Percentiles rank a stretch among this genome's conserved stretches.
These are phyloP conservation scores for Leptarthrus brevirostris DNA, from an alignment of 2,888 invertebrate genomes.

Conservation along the genomic window DNA sequence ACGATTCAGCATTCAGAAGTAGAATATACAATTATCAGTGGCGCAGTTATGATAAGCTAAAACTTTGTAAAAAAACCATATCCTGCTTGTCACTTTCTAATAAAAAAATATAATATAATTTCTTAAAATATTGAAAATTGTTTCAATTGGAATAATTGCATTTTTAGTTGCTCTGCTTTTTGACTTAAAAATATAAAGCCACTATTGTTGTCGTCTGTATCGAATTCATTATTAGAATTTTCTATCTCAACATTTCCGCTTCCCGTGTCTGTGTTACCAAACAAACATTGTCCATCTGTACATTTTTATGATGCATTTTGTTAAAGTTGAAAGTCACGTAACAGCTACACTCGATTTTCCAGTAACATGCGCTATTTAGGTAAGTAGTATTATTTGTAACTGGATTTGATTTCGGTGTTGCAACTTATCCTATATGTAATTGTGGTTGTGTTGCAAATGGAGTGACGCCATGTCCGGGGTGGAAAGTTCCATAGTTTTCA, in stretches of 20 bases:
- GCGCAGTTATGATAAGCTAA: too few relatives aligned
- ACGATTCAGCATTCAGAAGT: too few relatives aligned
- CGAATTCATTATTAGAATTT: neutral
- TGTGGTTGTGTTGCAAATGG: slow-evolving; percentile 16
- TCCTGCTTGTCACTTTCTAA: too few relatives aligned
- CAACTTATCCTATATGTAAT: slow-evolving; percentile 32
- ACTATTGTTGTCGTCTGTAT: neutral
- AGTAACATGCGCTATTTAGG: slow-evolving; percentile 37
- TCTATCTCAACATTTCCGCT: neutral
- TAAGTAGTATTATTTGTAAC: neutral
- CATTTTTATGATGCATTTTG: too few relatives aligned
- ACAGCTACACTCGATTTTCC: slow-evolving; percentile 22
- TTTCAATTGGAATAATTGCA: too few relatives aligned
- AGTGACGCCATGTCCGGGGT: slow-evolving; percentile 11
- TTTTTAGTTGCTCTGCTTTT: too few relatives aligned
- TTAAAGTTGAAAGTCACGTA: too few relatives aligned
- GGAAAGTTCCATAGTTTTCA: slow-evolving; percentile 11
- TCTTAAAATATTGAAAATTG: neutral
- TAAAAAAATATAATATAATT: too few relatives aligned
- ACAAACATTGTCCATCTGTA: neutral
- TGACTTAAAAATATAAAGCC: neutral
- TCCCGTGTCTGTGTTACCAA: neutral
- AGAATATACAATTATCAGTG: too few relatives aligned
- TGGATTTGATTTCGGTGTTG: slow-evolving; percentile 29
- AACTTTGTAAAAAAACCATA: too few relatives aligned